A percentile compares a stretch with the other conserved stretches of the same genome.
Conservation (phyloP, 2,797 vertebrate genomes). For the Sebastes oblongus region DNA sequence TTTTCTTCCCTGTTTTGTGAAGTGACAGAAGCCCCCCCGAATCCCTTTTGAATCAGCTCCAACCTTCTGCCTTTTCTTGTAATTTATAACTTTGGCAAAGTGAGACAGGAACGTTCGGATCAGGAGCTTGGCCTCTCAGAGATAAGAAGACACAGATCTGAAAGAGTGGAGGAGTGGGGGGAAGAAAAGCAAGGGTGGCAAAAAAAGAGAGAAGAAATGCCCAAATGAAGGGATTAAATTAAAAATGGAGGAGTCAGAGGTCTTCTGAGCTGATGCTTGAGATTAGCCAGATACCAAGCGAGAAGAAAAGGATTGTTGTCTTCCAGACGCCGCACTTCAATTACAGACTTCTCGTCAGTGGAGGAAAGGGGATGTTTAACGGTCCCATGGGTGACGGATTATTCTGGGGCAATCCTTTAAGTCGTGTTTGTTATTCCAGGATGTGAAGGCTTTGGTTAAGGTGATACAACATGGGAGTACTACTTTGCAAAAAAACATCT, state of each 20-base stretch:
- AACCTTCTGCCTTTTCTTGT: constrained; percentile 40
- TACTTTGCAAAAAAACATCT: constrained; percentile 46
- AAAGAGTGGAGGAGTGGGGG: neutral
- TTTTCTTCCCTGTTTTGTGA: constrained; percentile 16
- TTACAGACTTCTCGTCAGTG: constrained; percentile 44
- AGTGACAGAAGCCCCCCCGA: constrained; percentile 32
- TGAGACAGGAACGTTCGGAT: constrained; percentile 41
- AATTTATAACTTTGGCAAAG: constrained; percentile 62
- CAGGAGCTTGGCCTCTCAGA: constrained; percentile 42
- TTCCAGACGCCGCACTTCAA: constrained; percentile 55
- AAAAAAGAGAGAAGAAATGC: constrained; percentile 46
- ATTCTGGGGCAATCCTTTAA: constrained; percentile 53
- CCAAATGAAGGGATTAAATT: constrained; percentile 53
- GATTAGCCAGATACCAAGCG: constrained; percentile 70
- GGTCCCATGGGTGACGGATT: constrained; percentile 53
- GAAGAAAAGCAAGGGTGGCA: constrained; percentile 43
- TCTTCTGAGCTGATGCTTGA: constrained; percentile 67
- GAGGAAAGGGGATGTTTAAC: constrained; percentile 50
- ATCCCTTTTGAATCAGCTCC: constrained; percentile 48
- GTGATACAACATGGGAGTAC: constrained; percentile 37
- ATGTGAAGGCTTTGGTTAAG: constrained; percentile 53
- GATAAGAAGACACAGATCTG: constrained; percentile 74
- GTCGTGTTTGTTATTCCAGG: constrained; percentile 69
- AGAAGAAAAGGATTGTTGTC: constrained; percentile 61
- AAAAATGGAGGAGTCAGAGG: constrained; percentile 66